A percentile compares a stretch with the other conserved stretches of the same genome.
Evolutionary conservation across 2,797 vertebrate genomes (phyloP).

Genomic region (Poecile montanus): DNA sequence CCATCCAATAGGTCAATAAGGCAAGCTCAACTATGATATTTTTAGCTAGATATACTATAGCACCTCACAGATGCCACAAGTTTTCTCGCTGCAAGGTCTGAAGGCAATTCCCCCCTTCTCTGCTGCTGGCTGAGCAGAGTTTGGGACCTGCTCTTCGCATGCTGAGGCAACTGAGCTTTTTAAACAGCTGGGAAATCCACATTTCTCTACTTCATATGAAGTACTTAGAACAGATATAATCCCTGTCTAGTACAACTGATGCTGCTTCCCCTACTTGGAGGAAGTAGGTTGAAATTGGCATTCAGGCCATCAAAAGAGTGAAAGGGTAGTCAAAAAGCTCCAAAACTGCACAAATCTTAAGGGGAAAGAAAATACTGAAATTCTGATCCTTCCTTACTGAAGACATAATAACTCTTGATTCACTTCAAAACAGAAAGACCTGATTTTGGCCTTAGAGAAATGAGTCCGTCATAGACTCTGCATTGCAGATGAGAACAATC

Average conservation of each 20-base stretch:
- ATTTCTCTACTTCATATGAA: not conserved
- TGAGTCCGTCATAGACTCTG: not conserved
- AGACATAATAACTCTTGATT: not conserved
- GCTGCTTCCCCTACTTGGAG: not conserved
- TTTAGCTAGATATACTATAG: not conserved
- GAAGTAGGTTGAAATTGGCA: not conserved
- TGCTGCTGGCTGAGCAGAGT: not conserved
- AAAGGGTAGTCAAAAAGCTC: not conserved
- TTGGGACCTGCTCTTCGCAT: not conserved
- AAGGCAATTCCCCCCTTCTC: not conserved
- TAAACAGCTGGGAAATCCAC: not conserved
- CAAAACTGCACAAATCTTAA: not conserved
- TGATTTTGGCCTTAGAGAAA: not conserved
- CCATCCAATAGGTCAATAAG: not conserved
- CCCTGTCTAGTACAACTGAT: not conserved
- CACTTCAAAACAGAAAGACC: not conserved
- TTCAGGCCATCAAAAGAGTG: not conserved
- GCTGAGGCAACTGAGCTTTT: not conserved
- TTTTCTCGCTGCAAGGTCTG: not conserved
- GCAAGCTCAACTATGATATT: not conserved
- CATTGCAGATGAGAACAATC: slow-evolving; percentile 33
- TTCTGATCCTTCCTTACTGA: not conserved
- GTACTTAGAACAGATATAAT: not conserved
- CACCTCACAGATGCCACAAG: not conserved
- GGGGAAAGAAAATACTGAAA: not conserved